Evolutionary conservation across 2,113 vertebrate species (phyloP).

Genomic region (Tamias sibiricus): DNA sequence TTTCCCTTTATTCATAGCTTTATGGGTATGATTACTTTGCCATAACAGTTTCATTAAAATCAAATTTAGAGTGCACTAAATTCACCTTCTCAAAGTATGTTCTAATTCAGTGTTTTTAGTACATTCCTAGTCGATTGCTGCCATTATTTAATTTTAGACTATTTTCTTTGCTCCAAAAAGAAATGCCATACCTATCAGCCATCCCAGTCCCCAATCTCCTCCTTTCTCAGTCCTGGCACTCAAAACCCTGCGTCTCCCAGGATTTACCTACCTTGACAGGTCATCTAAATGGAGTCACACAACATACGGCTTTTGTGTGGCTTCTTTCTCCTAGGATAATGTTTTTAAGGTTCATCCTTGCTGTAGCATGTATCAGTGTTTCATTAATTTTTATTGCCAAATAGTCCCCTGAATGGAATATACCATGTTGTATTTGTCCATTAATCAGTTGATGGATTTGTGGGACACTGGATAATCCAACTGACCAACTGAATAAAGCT

Average conservation of each 20-base stretch:
- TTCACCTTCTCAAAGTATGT: neutral
- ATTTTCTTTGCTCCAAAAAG: neutral
- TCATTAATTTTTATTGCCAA: neutral
- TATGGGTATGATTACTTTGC: neutral
- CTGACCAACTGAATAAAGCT: neutral
- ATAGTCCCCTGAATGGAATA: neutral
- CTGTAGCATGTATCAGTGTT: neutral
- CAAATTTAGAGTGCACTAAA: neutral
- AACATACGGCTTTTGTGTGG: neutral
- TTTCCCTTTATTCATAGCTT: neutral
- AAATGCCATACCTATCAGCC: neutral
- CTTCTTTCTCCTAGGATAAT: neutral
- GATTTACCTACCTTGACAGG: neutral
- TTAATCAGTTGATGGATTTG: neutral
- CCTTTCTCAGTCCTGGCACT: neutral
- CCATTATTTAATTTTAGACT: conserved; percentile 12
- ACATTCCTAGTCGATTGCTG: neutral
- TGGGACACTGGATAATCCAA: neutral
- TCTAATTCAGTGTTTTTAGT: neutral
- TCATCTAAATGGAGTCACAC: neutral
- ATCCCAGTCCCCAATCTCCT: no score
- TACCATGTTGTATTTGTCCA: neutral
- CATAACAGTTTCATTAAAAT: neutral
- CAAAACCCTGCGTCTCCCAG: neutral
- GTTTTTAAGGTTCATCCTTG: neutral